Evolutionary conservation across 2,113 vertebrate genomes (phyloP).

Genomic region (Tragulus kanchil): DNA sequence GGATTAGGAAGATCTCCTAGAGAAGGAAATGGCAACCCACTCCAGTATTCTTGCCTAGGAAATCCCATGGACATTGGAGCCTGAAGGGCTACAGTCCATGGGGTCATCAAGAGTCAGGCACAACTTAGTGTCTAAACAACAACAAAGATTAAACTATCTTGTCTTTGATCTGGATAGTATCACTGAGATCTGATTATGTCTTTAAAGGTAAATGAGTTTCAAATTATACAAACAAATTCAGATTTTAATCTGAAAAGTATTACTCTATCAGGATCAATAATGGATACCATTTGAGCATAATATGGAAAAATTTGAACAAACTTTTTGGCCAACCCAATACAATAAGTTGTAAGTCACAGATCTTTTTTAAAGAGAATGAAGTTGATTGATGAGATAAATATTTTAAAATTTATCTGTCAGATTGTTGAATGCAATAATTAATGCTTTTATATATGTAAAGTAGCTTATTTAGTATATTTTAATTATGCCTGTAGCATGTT

Average conservation of each 20-base stretch:
- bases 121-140: neutral
- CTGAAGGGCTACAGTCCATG: neutral
- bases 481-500: neutral
- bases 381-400: neutral
- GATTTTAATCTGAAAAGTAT: conserved; percentile 33
- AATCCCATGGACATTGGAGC: neutral
- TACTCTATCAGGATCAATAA: neutral
- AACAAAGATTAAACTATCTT: neutral
- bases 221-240: neutral
- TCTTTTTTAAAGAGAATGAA: neutral
- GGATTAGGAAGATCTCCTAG: neutral
- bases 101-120: neutral
- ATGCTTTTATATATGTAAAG: neutral
- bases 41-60: neutral
- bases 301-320: neutral
- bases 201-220: neutral
- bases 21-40: neutral
- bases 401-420: neutral
- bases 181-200: neutral
- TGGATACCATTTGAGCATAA: neutral
- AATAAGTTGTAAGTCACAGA: neutral
- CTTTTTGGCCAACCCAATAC: neutral
- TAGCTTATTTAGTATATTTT: neutral
- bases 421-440: neutral
- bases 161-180: neutral